Base-by-base conservation (phyloP, 2,113 vertebrate genomes). In the Capra hircus region DNA sequence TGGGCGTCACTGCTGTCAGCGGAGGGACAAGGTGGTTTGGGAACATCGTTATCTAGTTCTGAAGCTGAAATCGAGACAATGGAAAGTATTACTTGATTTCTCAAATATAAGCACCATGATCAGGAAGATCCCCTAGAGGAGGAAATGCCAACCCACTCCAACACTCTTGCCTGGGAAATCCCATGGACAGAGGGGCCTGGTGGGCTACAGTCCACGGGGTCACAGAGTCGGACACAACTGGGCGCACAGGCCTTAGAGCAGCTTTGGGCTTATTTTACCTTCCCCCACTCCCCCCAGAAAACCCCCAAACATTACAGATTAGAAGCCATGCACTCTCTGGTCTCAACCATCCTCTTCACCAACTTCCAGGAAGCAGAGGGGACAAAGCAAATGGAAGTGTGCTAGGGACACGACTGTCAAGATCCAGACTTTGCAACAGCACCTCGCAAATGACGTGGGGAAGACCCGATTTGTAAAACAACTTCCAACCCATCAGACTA, bases 1-100 rank as follows among this genome's bases (percentile, higher is more conserved):
- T 99, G 98, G 92, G 98, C 96, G 97, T 99, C 99, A 7, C 98
- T 99, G 92, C 98, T 98, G 43, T 99, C 99, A 19, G 98, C 98
- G 45, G 99, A 96, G 36, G 99, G 97, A 67, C 99, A 99, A 0
- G 99, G 97, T 97, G 99, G 99, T 94, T 99, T 99, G 3, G 99
- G 98, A 96, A 99, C 99, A 95, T 99, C 98, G 71, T 99, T 98
- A 85, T 99, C 99, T 97, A 99, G 99, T 96, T 99, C 99, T 5
- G 99, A 97, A 50, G 98, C 99, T 97, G 99, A 99, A 96, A 99
- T 99, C 98, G 59, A 97, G 84, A 78, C 13, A 62, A 23, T 36
- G 15, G 59, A 13, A 89, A 92, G 15, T 16, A 30, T 57, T 57
- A 53, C n/a, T 81, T 86, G 15, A 6, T 52, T 92, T 90, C 48